These are phyloP conservation scores for Thereva unica DNA, from an alignment of 2,888 invertebrate genomes.

Conservation along the genomic window DNA sequence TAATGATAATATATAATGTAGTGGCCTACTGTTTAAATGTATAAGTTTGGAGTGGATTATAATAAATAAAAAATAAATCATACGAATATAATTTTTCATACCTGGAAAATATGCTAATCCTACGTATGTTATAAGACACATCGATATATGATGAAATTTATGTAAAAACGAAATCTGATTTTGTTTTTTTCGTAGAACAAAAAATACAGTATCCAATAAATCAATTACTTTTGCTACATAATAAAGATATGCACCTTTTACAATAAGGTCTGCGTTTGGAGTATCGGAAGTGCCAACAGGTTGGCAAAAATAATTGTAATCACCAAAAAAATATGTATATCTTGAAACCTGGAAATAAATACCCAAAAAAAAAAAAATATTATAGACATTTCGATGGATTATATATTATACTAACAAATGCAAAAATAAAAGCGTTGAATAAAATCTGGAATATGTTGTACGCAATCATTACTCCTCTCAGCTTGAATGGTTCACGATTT, in stretches of 20 bases:
- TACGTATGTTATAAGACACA: conserved; percentile 69
- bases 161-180: conserved; percentile 77
- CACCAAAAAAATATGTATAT: conserved; percentile 57
- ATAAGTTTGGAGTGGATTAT: neutral
- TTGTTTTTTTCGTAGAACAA: conserved; percentile 74
- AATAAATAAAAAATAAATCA: neutral
- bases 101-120: conserved; percentile 45
- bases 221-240: conserved; percentile 67
- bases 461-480: conserved; percentile 66
- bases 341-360: conserved; percentile 49
- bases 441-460: conserved; percentile 71
- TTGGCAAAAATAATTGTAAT: conserved; percentile 36
- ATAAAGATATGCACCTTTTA: conserved; percentile 62
- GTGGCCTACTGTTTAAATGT: neutral
- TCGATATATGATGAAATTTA: conserved; percentile 78
- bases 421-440: conserved; percentile 60
- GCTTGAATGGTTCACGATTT: conserved; percentile 64
- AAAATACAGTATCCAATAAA: conserved; percentile 72
- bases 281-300: conserved; percentile 30
- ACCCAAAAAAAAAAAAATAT: conserved; percentile 35
- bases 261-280: conserved; percentile 54
- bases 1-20: neutral
- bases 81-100: neutral
- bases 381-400: neutral
- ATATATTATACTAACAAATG: too few relatives aligned